These are phyloP conservation scores for Antedon mediterranea DNA, from an alignment of 53 echinoderm and acorn worm genomes.

Conservation along the genomic window DNA sequence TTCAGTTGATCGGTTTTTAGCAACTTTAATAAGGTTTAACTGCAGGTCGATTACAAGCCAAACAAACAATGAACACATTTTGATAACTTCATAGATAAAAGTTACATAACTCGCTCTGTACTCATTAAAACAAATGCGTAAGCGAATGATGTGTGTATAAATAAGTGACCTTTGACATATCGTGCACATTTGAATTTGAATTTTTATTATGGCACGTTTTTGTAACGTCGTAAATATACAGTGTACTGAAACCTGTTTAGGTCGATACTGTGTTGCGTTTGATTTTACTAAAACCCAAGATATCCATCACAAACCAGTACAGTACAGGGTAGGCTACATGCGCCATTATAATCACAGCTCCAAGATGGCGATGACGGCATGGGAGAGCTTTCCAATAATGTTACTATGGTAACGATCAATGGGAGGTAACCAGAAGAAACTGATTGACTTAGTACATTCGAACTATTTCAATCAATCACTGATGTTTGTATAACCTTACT, in stretches of 20 bases:
- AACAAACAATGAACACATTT: not conserved
- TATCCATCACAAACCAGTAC: too few species aligned
- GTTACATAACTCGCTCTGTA: not conserved
- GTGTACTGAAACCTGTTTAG: too few species aligned
- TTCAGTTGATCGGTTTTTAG: not conserved
- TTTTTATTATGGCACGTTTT: too few species aligned
- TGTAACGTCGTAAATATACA: not conserved
- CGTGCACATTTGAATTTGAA: too few species aligned
- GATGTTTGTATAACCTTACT: not conserved
- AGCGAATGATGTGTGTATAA: too few species aligned
- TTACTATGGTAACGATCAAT: not conserved
- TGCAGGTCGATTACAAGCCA: not conserved
- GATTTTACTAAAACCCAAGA: too few species aligned
- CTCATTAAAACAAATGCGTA: too few species aligned
- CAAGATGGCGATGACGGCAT: not conserved
- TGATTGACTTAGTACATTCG: not conserved
- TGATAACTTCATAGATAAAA: not conserved
- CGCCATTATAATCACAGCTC: not conserved
- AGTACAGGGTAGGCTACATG: too few species aligned
- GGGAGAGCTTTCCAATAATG: not conserved
- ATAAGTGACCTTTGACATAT: too few species aligned
- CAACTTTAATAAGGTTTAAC: not conserved
- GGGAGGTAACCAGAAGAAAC: not conserved
- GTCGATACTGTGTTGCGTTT: too few species aligned
- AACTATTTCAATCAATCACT: not conserved